Evolutionary conservation across 2,797 vertebrate species (phyloP), one percentile per base, ranked within the genome.

Genomic region (Channa striata): DNA sequence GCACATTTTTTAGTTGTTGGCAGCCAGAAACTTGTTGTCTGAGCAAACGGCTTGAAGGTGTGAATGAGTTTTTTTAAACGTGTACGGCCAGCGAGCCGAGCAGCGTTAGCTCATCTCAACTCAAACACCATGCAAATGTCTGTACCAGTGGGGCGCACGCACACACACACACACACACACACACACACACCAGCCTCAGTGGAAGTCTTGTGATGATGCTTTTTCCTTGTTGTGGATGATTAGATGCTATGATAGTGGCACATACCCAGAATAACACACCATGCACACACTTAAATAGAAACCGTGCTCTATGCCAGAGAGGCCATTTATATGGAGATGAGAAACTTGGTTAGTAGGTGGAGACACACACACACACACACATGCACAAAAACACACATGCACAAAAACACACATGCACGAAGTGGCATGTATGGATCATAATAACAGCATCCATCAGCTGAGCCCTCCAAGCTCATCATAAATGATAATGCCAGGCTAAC

Each of bases 281-380:
- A 34, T 12, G 64, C 73, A 78, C 78, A 73, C 19, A 47, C 80
- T 79, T 68, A 62, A 86, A 80, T 61, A 76, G 77, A 78, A 81
- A 69, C 42, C 23, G 53, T 63, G 69, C 60, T 49, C 46, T 73
- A 47, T 82, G 80, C 84, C 76, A 43, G 25, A 30, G 19, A 49
- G 74, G 64, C 78, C 68, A 80, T 87, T 83, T 90, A 78, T 80
- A 85, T 88, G 83, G 72, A 83, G 78, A 85, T 83, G 78, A 84
- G 70, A 72, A 68, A 60, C 53, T 66, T 73, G 56, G 30, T 72
- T 63, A 65, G 52, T 14, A 33, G 4, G 25, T 20, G 0, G 8
- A 61, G 52, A 62, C 43, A 59, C 47, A 46, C 33, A 54, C 59
- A 40, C 34, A 48, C 40, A 47, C 46, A 65, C 37, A 49, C 14